Evolutionary conservation across 2,797 vertebrate genomes (phyloP), one percentile per base, ranked within the genome.

Genomic region (Eulemur rubriventer): DNA sequence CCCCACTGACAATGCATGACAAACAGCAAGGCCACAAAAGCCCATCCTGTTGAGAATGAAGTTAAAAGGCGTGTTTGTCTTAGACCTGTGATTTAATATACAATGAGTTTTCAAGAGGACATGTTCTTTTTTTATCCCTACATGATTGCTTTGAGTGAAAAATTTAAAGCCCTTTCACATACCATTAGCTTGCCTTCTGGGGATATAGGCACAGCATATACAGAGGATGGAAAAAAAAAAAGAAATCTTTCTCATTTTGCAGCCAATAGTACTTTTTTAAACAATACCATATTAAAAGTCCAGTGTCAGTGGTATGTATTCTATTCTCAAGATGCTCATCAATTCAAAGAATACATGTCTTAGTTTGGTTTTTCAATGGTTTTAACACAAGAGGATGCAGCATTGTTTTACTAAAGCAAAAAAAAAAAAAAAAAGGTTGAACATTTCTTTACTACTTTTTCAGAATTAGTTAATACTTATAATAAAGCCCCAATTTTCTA

Each of bases 21-120:
- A 98, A 98, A 98, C 97, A 87, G 83, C 92, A 96, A 95, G 83
- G 79, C 78, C 67, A 93, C n/a, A 76, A 91, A 91, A 96, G 76
- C 82, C 91, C 16, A 13, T 95, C 95, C 84, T 83, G 67, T 80
- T 97, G 70, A 43, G 73, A 92, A 85, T 94, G 85, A 95, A 98
- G 92, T 93, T 97, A 95, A 97, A 86, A 97, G 87, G 38, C 26
- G 4, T 93, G 30, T 96, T 97, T 97, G 79, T 97, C 95, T 97
- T 91, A 87, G 43, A 96, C 70, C 18, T 70, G 67, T 18, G 94
- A 96, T 98, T 94, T 89, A 94, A 97, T 86, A 91, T 0, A 94
- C 55, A 17, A 28, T 30, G 85, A 48, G 20, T 96, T 97, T 96
- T 89, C 70, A 80, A 96, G 87, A 55, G 30, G 91, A 30, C 8